Percentiles rank a stretch among this genome's conserved stretches.
These are phyloP conservation scores for Panthera tigris DNA, from an alignment of 2,113 vertebrate genomes.

Conservation along the genomic window DNA sequence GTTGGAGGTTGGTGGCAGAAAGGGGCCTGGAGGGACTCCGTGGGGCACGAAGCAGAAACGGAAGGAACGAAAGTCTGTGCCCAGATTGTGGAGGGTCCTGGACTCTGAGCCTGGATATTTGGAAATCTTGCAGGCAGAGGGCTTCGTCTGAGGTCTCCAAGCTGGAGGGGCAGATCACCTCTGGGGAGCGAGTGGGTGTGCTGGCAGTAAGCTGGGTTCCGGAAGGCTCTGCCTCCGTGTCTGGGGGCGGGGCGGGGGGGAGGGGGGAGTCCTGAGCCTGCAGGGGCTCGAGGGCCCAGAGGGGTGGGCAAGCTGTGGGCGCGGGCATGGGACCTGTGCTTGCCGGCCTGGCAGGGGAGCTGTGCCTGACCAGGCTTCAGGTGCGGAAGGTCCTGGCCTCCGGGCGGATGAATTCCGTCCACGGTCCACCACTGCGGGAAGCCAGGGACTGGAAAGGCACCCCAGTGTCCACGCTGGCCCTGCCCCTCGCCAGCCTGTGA, in stretches of 20 bases:
- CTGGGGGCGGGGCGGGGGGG: neutral
- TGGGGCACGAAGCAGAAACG: neutral
- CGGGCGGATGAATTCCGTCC: neutral
- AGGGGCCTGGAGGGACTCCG: neutral
- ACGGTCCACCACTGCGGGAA: neutral
- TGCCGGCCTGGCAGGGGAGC: neutral
- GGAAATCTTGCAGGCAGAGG: neutral
- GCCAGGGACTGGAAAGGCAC: neutral
- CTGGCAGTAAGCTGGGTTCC: neutral
- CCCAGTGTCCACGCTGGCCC: too few relatives aligned
- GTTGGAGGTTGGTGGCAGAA: neutral
- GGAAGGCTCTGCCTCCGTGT: too few relatives aligned
- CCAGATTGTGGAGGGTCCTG: neutral
- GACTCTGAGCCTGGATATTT: neutral
- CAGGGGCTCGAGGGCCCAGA: neutral
- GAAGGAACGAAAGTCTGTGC: neutral
- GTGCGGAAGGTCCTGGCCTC: neutral
- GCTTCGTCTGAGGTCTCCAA: rapidly evolving
- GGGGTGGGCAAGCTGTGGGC: rapidly evolving
- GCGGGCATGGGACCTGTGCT: rapidly evolving
- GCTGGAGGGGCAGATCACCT: neutral
- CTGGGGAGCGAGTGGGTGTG: neutral
- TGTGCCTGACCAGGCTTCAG: neutral
- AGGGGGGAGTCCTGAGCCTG: neutral
- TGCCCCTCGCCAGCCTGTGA: neutral